Evolutionary conservation across 2,888 invertebrate species (phyloP), one percentile per base, ranked within the genome.

Genomic region (Xiphydria camelus): DNA sequence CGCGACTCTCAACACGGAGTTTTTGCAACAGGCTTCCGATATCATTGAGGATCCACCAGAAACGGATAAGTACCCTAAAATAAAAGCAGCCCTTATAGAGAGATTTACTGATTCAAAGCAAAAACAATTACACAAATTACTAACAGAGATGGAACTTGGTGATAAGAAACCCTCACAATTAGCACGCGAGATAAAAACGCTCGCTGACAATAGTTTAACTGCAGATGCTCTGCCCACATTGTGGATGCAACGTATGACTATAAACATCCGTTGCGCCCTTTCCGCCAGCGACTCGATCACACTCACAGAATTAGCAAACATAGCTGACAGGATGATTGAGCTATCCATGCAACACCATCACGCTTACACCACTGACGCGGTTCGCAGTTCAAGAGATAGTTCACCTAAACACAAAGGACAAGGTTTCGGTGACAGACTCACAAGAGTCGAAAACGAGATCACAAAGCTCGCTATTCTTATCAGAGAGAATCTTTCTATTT

Each of bases 81-180:
- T 53, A 3, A 54, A 49, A 19, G 5, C 15, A 7, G 20, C 39
- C 5, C 26, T 53, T 3, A 43, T 49, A 2, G 29, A n/a, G 3
- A 23, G 37, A 14, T 41, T 45, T 34, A 32, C 32, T 9, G 51
- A 54, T 21, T 50, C 44, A 4, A 29, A 50, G 12, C 25, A 26
- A n/a, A 37, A 33, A 14, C 32, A 37, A 10, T 9, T 50, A n/a
- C 18, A 12, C 7, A 41, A 41, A 41, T 22, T 53, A n/a, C 29
- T 50, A 3, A 23, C 32, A 6, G 45, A 45, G 14, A 21, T 47
- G n/a, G 42, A 47, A 26, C 19, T 54, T 9, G 50, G 52, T 4
- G 41, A 54, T 26, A 43, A 53, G 33, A 42, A 38, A 25, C 52
- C 49, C 21, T 43, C 54, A 20, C 26, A 49, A 17, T 15, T 50